Evolutionary conservation across 2,113 vertebrate species (phyloP), one percentile per base, ranked within the genome.

Genomic region (Herpetotheres cachinnans): DNA sequence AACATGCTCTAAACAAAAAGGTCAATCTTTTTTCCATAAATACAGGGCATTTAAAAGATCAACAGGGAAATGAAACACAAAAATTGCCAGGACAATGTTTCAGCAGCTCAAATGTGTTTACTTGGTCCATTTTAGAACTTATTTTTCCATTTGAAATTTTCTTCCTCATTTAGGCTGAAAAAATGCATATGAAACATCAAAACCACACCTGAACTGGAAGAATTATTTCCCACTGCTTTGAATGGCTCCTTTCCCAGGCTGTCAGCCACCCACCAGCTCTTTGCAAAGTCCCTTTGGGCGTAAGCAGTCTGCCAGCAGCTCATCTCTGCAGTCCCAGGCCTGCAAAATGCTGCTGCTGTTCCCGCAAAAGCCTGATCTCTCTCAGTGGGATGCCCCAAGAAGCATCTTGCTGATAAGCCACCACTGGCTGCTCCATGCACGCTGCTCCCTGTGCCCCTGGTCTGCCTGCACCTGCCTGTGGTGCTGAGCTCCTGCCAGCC

Each of bases 131-230:
- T 95, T 74, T 38, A 77, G 50, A 71, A 25, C 16, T 74, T 80
- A 30, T 26, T 89, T 86, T 90, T 62, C 25, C 24, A 34, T 63
- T 38, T 78, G 47, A 84, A 84, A 81, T 71, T 38, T 83, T 72
- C 22, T 24, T 59, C 72, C 58, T 85, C 30, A 17, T 56, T 73
- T 52, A 38, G 12, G 19, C 40, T 69, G 61, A 72, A 78, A 77
- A 86, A 56, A 50, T 9, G 54, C 24, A 30, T 20, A 14, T 59
- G 34, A 77, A 93, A 80, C 74, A 85, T 65, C 58, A 61, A 96
- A 95, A 80, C 47, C 44, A 77, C 82, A 96, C 88, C 95, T 95
- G 82, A 95, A 61, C 21, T 82, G 62, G 70, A 80, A 88, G 89
- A 86, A 83, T 56, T 32, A 79, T 80, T 90, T 94, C n/a, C 58